Conservation (phyloP, 2,888 invertebrate genomes). For the Lasioglossum villosulum region DNA sequence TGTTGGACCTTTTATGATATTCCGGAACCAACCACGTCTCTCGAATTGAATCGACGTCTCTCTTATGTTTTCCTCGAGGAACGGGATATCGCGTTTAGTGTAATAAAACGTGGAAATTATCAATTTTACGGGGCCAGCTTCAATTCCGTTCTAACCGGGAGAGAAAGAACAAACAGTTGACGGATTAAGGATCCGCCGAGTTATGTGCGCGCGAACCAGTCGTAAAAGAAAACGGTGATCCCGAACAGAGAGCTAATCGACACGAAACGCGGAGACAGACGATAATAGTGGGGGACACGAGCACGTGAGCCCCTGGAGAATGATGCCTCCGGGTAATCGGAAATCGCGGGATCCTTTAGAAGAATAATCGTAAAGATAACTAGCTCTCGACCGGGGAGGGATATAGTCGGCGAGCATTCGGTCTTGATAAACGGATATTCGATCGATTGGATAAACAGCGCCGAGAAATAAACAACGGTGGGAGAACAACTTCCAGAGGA, state of each 20-base stretch:
- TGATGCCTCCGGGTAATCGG: neutral
- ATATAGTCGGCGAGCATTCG: neutral
- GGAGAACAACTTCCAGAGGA: neutral
- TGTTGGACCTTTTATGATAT: conserved; percentile 23
- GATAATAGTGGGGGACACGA: conserved; percentile 33
- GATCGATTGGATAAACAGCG: conserved; percentile 57
- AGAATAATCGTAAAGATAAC: conserved; percentile 42
- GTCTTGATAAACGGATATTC: conserved; percentile 24
- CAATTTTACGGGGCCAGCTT: conserved; percentile 61
- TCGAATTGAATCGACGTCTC: neutral
- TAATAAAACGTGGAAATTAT: conserved; percentile 64
- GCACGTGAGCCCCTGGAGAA: neutral
- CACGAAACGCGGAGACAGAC: conserved; percentile 74
- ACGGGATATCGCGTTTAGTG: neutral
- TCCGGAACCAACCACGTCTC: neutral
- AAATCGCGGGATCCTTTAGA: conserved; percentile 20
- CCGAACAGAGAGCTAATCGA: conserved; percentile 75
- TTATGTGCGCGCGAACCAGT: conserved; percentile 61
- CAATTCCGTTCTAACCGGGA: conserved; percentile 71
- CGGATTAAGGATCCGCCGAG: conserved; percentile 67
- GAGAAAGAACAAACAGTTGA: conserved; percentile 66
- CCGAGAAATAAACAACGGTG: neutral
- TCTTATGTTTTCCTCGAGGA: neutral
- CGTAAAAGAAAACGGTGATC: conserved; percentile 81
- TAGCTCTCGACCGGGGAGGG: neutral